Percentiles rank a stretch among this genome's conserved stretches.
phyloP scores from a whole-genome alignment of 2,113 vertebrate genomes.

The Platichthys stellatus region DNA sequence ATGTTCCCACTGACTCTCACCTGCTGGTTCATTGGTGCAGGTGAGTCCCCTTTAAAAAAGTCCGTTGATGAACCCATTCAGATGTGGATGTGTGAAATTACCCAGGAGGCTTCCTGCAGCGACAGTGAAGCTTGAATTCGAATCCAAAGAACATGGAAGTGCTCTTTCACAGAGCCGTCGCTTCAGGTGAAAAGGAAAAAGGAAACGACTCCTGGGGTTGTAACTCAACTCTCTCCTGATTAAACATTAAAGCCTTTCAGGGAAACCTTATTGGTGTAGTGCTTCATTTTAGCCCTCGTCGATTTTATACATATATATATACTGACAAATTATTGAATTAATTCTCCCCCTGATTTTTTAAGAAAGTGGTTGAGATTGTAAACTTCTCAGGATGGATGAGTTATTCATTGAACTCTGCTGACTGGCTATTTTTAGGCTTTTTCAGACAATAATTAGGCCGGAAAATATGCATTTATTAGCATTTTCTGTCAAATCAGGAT shows the following conservation, averaged over 20 bases:
- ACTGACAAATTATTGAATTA: background rate
- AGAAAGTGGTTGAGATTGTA: background rate
- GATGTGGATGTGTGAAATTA: constrained; percentile 29
- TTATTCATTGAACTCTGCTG: constrained; percentile 31
- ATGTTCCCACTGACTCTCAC: background rate
- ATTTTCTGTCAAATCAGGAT: constrained; percentile 50
- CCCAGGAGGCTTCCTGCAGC: constrained; percentile 16
- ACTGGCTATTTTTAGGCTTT: constrained; percentile 49
- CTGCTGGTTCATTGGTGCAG: constrained; percentile 14
- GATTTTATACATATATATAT: background rate
- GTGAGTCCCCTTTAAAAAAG: constrained; percentile 20
- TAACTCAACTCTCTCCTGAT: constrained; percentile 15
- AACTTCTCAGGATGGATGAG: constrained; percentile 19
- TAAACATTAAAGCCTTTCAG: constrained; percentile 14
- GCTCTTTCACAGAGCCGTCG: constrained; percentile 1
- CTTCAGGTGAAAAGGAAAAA: constrained; percentile 4
- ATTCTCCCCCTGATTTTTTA: background rate
- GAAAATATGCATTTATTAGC: constrained; percentile 62
- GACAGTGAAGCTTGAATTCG: constrained; percentile 9
- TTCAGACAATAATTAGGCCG: constrained; percentile 44
- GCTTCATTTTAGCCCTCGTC: no score
- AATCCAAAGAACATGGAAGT: constrained; percentile 23
- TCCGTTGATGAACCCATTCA: constrained; percentile 43
- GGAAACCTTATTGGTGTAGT: background rate
- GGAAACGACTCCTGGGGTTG: background rate